Conservation (phyloP, 2,113 vertebrate genomes). For the Chlorodrepanis virens region DNA sequence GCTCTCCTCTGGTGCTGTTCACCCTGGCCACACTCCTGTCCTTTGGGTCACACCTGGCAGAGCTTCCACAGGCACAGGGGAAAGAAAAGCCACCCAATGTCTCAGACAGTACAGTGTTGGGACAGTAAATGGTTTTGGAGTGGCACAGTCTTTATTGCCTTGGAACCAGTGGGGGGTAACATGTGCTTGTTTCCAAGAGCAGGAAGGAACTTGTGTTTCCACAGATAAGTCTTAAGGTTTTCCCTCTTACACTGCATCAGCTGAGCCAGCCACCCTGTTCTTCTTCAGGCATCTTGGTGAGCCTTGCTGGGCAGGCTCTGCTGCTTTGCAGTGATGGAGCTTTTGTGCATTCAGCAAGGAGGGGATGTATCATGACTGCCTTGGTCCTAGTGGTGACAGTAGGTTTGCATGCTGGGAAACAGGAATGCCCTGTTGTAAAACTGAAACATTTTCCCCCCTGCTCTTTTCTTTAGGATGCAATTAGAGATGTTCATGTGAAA, state of each 20-base stretch:
- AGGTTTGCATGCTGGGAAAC: neutral
- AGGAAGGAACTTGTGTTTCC: neutral
- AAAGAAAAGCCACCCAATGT: neutral
- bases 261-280: neutral
- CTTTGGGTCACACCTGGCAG: neutral
- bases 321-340: neutral
- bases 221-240: neutral
- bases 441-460: neutral
- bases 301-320: neutral
- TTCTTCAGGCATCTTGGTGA: neutral
- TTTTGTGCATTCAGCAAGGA: neutral
- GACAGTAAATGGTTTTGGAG: neutral
- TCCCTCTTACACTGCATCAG: neutral
- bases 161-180: neutral
- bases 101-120: neutral
- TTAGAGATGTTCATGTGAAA: constrained; percentile 81
- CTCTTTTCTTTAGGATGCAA: constrained; percentile 72
- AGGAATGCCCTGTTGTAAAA: neutral
- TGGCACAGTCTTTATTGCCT: neutral
- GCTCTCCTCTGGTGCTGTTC: neutral
- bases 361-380: neutral
- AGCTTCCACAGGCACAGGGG: neutral
- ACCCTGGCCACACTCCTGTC: fast-evolving
- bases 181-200: neutral
- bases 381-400: neutral